Percentiles rank a stretch among this genome's conserved stretches.
These are phyloP conservation scores for Prosopocoilus inquinatus DNA, from an alignment of 2,888 invertebrate genomes.

Conservation along the genomic window DNA sequence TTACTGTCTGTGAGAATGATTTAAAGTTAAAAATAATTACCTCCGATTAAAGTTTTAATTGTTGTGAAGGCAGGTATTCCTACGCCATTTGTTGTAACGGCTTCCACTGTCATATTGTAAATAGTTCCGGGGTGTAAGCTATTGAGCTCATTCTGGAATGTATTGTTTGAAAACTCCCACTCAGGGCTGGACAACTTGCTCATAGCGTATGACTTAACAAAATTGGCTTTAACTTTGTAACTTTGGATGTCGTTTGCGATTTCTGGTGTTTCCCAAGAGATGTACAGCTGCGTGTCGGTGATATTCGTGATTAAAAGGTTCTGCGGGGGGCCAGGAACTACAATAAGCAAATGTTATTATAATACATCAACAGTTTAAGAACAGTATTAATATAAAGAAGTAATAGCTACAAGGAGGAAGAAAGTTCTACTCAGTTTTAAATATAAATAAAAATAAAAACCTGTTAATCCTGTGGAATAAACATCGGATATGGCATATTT, in stretches of 20 bases:
- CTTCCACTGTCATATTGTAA: slow-evolving; percentile 72
- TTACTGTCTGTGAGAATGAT: neutral
- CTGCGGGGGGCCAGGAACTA: slow-evolving; percentile 69
- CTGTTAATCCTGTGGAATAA: slow-evolving; percentile 39
- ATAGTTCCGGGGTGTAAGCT: slow-evolving; percentile 71
- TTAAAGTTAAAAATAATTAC: slow-evolving; percentile 31
- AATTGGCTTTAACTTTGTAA: slow-evolving; percentile 57
- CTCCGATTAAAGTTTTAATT: slow-evolving; percentile 70
- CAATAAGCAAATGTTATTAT: neutral
- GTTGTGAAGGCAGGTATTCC: slow-evolving; percentile 59
- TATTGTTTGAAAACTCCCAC: slow-evolving; percentile 61
- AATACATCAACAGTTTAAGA: too few species aligned
- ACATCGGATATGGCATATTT: slow-evolving; percentile 33
- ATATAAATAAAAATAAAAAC: slow-evolving; percentile 29
- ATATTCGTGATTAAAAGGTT: slow-evolving; percentile 58
- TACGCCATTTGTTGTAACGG: slow-evolving; percentile 59
- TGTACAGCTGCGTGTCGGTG: slow-evolving; percentile 62
- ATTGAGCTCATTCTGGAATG: slow-evolving; percentile 57
- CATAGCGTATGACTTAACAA: slow-evolving; percentile 60
- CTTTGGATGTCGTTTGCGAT: slow-evolving; percentile 55
- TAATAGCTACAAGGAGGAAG: neutral
- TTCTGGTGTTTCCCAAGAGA: slow-evolving; percentile 60
- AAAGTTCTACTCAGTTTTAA: slow-evolving; percentile 1
- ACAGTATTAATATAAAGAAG: too few species aligned
- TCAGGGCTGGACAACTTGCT: slow-evolving; percentile 53